Evolutionary conservation across 2,113 vertebrate species (phyloP).

Genomic region (Thomomys bottae): DNA sequence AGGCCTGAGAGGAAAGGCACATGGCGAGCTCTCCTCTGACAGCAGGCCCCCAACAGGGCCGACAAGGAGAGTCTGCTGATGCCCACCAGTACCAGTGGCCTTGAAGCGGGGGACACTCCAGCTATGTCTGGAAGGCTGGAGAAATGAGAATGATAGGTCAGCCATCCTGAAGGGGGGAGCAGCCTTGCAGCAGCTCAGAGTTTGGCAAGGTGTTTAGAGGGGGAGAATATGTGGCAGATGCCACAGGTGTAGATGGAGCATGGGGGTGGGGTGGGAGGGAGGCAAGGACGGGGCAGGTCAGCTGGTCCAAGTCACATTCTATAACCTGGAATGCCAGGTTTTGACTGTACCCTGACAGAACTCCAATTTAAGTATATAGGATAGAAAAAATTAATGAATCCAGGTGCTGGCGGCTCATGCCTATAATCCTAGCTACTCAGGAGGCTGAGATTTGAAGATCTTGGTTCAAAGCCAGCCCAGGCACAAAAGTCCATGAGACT

Average conservation of each 20-base stretch:
- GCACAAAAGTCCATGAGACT: too few relatives aligned
- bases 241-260: not conserved
- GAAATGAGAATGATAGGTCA: not conserved
- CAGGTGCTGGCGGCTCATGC: too few relatives aligned
- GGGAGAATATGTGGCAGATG: rapidly evolving
- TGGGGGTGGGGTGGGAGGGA: not conserved
- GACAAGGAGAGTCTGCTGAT: not conserved
- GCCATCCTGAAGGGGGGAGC: too few relatives aligned
- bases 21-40: not conserved
- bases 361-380: rapidly evolving
- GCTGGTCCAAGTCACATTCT: too few relatives aligned
- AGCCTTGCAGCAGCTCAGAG: not conserved
- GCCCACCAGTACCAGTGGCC: not conserved
- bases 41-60: not conserved
- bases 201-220: not conserved
- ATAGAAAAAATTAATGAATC: too few relatives aligned
- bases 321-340: not conserved
- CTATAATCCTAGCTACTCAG: too few relatives aligned
- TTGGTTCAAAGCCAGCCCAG: too few relatives aligned
- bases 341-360: not conserved
- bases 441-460: too few relatives aligned
- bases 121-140: not conserved
- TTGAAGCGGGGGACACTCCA: not conserved
- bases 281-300: too few relatives aligned
- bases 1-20: not conserved